Evolutionary conservation across 2,113 vertebrate genomes (phyloP).

Genomic region (Nerophis lumbriciformis): DNA sequence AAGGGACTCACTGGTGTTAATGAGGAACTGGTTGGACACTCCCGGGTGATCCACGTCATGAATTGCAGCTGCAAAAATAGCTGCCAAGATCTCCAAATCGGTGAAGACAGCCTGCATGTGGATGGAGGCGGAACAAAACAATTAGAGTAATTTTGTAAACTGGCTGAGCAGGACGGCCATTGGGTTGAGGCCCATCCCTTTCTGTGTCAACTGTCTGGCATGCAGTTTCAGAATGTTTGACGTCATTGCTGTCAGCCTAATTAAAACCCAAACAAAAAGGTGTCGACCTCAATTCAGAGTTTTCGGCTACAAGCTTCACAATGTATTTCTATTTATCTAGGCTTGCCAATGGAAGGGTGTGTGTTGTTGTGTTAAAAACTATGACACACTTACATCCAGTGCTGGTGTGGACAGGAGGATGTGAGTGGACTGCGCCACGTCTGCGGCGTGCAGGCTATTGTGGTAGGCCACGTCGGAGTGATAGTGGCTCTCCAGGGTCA

Average conservation of each 20-base stretch:
- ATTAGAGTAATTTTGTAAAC: neutral
- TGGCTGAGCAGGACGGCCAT: conserved; percentile 12
- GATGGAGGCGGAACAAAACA: conserved; percentile 10
- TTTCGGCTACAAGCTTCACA: neutral
- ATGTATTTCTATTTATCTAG: too few species aligned
- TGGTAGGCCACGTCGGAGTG: conserved; percentile 93
- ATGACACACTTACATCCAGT: conserved; percentile 80
- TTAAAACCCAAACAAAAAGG: conserved; percentile 14
- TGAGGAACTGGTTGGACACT: conserved; percentile 98
- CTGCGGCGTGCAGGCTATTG: conserved; percentile 96
- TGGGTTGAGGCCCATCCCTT: neutral
- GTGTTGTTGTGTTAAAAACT: too few species aligned
- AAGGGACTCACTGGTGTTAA: conserved; percentile 90
- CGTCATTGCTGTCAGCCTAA: conserved; percentile 4
- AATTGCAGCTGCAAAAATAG: conserved; percentile 95
- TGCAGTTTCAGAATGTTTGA: conserved; percentile 6
- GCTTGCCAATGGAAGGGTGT: neutral
- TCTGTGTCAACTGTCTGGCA: conserved; percentile 15
- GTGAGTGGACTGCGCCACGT: conserved; percentile 95
- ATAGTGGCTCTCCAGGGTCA: conserved; percentile 97
- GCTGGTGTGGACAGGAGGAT: conserved; percentile 94
- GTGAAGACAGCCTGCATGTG: conserved; percentile 88
- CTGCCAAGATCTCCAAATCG: conserved; percentile 93
- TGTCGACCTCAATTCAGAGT: neutral
- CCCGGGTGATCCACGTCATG: conserved; percentile 98